Evolutionary conservation across 53 echinoderm and acorn worm species (phyloP).

Genomic region (Zoroaster sp.): DNA sequence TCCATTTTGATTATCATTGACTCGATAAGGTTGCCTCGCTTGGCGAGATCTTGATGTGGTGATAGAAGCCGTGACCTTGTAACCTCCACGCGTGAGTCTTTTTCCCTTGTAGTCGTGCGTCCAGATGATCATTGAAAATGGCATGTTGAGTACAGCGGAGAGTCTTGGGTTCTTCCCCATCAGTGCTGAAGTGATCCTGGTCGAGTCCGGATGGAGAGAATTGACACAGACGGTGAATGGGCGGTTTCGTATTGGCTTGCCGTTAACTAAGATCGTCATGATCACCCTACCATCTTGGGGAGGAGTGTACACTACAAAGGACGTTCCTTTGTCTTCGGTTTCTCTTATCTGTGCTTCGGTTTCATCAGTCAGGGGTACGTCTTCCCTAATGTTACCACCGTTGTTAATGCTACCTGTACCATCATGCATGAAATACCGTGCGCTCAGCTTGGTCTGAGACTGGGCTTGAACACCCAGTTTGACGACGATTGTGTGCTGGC

Average conservation of each 20-base stretch:
- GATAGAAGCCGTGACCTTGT: not conserved
- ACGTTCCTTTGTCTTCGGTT: not conserved
- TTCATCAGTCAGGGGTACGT: not conserved
- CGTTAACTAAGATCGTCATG: constrained; percentile 1
- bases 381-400: not conserved
- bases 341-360: not conserved
- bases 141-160: constrained; percentile 14
- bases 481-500: not conserved
- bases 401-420: not conserved
- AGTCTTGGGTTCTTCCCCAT: not conserved
- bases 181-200: not conserved
- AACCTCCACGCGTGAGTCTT: not conserved
- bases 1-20: constrained; percentile 5
- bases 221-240: not conserved
- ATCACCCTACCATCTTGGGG: not conserved
- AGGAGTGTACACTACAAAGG: not conserved
- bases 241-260: not conserved
- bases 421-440: not conserved
- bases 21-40: not conserved
- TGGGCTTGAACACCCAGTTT: not conserved
- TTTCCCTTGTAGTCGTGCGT: not conserved
- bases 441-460: not conserved
- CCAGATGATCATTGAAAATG: not conserved
- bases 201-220: not conserved
- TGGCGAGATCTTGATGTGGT: not conserved